Base-by-base conservation (phyloP, 2,888 invertebrate genomes). In the Chymomyza procnemis region DNA sequence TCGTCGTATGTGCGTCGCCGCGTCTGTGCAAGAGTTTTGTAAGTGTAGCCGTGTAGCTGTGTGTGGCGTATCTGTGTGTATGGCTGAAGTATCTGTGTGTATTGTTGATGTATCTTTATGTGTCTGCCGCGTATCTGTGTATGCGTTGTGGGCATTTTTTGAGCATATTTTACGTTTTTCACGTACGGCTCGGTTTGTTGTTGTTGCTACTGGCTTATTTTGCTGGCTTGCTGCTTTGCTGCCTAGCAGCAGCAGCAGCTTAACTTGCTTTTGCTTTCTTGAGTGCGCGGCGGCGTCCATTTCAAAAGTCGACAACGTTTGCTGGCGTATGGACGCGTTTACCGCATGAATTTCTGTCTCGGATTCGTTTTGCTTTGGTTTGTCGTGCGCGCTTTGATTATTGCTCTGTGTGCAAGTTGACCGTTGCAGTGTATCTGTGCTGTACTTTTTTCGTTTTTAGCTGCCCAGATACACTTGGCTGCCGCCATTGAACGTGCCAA, bases 251-350 rank as follows among this genome's bases (percentile, higher is more conserved):
- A 41, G 61, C 66, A n/a, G 71, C 73, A 76, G 79, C 52, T 52
- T 54, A 18, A 59, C 46, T 62, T 58, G 79, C 76, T 79, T 82
- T 79, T 85, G 87, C 79, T 79, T 79, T 80, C 82, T 79, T 85
- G 80, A 79, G 79, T 69, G 62, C 60, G 69, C 71, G 66, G 69
- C 71, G 66, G 88, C 89, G 88, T 89, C 85, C 86, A 87, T 88
- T 89, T 89, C 85, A 90, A 89, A 89, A 90, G 88, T 86, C 86
- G 88, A 85, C 88, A 88, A 87, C 88, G 84, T 88, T 89, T 89
- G 88, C 88, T 89, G 84, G 88, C 87, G 90, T 89, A 84, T 88
- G 89, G 90, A 90, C 88, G 90, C 87, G 85, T 87, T 88, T 89
- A 87, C 81, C 89, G 89, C 88, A 88, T 80, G 79, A 87, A 71